Percentiles rank a stretch among this genome's conserved stretches.
These are phyloP conservation scores for Ceriagrion tenellum DNA, from an alignment of 2,888 invertebrate genomes.

Conservation along the genomic window DNA sequence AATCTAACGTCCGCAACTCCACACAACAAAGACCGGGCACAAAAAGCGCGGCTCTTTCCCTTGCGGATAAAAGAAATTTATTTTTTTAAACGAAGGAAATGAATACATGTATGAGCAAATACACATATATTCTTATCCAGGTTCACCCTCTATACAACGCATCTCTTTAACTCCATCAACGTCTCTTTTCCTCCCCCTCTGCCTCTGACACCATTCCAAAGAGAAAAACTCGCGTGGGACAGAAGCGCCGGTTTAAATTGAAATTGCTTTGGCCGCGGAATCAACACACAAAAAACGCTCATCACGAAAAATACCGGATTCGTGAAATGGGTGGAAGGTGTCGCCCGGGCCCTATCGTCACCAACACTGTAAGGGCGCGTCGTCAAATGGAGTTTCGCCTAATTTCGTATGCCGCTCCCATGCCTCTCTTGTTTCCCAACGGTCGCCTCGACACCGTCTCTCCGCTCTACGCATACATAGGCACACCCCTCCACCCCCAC, in stretches of 20 bases:
- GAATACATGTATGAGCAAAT: not conserved
- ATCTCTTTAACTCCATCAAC: not conserved
- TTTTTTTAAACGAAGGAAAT: not conserved
- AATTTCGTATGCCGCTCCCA: not conserved
- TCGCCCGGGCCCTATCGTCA: not conserved
- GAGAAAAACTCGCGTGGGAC: not conserved
- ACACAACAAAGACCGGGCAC: not conserved
- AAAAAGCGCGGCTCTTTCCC: not conserved
- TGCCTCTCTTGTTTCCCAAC: not conserved
- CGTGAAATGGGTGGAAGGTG: not conserved
- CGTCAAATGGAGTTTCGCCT: slow-evolving; percentile 10
- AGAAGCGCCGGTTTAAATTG: slow-evolving; percentile 27
- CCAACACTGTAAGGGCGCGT: slow-evolving; percentile 5
- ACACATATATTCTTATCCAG: not conserved
- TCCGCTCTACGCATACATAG: not conserved
- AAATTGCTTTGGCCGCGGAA: slow-evolving; percentile 41
- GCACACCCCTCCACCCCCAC: not conserved
- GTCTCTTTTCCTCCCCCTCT: not conserved
- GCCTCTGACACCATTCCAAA: not conserved
- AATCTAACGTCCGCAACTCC: not conserved
- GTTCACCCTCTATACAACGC: not conserved
- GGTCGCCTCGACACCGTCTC: not conserved
- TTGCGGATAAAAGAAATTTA: not conserved
- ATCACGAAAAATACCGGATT: slow-evolving; percentile 52
- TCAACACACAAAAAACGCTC: slow-evolving; percentile 52